Evolutionary conservation across 2,888 invertebrate genomes (phyloP), one percentile per base, ranked within the genome.

Genomic region (Zootermopsis nevadensis): DNA sequence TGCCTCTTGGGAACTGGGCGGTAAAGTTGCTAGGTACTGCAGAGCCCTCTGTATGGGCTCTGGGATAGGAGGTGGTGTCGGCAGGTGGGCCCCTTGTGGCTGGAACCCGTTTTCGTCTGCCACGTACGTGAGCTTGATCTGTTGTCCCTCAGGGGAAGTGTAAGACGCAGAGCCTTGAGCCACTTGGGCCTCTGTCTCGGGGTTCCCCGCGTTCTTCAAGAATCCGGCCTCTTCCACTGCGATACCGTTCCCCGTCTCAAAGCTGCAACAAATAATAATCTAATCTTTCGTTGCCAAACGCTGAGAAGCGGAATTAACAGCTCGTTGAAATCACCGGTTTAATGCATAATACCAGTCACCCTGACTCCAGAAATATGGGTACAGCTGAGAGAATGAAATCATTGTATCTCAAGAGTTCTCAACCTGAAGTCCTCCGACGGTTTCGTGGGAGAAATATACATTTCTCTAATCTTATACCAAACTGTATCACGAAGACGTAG

Each of bases 61-160:
- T 15, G 95, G 95, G 86, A 95, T 94, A 31, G 96, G 95, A n/a
- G 95, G 96, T 7, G 96, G 94, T 15, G 95, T 96, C 24, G 96
- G 96, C 74, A 96, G 90, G 89, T 96, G 95, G 77, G 93, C 94
- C 60, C 96, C 95, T 89, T 92, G 84, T 1, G 88, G 94, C 87
- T 94, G 93, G 89, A 95, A 96, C 83, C 95, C 96, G 88, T 94
- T 94, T 89, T 95, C 95, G 88, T 95, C 95, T 31, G 95, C 95
- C 30, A 94, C 91, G 86, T 95, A 95, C 60, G 80, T 82, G 38
- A 86, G 83, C 4, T 74, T 80, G 84, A 86, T 85, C 55, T 82
- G 84, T 19, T 76, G 60, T 24, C 86, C 86, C 24, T 86, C 86
- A 1, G 86, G 86, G n/a, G 85, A 83, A 0, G 84, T 84, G 84